Evolutionary conservation across 2,113 vertebrate genomes (phyloP).

Genomic region (Pangasianodon gigas): DNA sequence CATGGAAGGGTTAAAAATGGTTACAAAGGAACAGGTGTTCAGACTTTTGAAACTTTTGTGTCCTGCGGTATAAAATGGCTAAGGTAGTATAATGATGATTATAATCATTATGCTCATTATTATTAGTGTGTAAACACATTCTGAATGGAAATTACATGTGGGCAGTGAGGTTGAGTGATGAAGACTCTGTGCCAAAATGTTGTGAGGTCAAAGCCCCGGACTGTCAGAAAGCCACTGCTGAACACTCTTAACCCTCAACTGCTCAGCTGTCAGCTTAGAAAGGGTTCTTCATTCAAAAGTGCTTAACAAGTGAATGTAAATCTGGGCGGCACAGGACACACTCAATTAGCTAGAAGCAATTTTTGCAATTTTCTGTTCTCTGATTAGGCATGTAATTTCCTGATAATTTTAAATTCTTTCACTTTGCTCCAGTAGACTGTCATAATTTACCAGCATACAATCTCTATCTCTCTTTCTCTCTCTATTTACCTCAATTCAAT

Average conservation of each 20-base stretch:
- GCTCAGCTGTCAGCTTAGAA: background rate
- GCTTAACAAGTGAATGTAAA: background rate
- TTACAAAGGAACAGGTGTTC: conserved; percentile 3
- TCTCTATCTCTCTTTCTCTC: background rate
- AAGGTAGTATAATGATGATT: conserved; percentile 9
- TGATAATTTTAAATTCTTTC: background rate
- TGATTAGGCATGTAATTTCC: background rate
- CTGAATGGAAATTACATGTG: background rate
- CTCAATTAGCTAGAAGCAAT: background rate
- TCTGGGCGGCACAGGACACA: background rate
- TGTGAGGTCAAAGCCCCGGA: background rate
- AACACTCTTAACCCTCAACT: background rate
- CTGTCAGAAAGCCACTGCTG: no score
- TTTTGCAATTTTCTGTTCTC: background rate
- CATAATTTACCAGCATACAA: background rate
- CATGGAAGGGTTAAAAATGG: background rate
- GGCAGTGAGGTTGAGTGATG: background rate
- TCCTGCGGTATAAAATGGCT: background rate
- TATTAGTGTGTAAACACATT: background rate
- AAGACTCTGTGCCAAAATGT: background rate
- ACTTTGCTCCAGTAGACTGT: background rate
- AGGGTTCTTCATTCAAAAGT: background rate
- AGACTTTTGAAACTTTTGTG: conserved; percentile 2
- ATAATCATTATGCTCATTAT: background rate
- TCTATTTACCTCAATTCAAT: background rate